phyloP scores from a whole-genome alignment of 1,140 invertebrate species.

The Anastrepha obliqua region DNA sequence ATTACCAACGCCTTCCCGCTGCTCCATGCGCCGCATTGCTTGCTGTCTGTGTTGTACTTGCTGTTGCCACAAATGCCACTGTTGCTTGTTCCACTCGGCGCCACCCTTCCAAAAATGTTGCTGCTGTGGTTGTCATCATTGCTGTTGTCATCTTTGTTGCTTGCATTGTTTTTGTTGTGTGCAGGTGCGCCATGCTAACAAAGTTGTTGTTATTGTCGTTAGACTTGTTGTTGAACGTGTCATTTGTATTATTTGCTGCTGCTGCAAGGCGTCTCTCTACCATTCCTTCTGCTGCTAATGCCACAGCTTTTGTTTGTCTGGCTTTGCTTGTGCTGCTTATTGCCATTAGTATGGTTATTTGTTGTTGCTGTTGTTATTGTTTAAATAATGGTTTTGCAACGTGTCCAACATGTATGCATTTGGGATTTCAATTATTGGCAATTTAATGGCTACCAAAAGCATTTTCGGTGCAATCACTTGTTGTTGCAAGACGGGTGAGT shows the following conservation, averaged over 20 bases:
- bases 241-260: constrained; percentile 34
- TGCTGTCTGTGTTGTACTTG: neutral
- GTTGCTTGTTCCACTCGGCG: neutral
- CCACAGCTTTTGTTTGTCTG: neutral
- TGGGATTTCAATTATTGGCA: constrained; percentile 60
- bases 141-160: constrained; percentile 35
- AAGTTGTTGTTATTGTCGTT: constrained; percentile 49
- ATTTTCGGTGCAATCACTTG: neutral
- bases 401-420: constrained; percentile 57
- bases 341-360: constrained; percentile 50
- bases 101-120: neutral
- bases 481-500: neutral
- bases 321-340: neutral
- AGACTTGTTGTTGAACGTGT: constrained; percentile 47
- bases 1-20: neutral
- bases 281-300: constrained; percentile 3
- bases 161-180: constrained; percentile 20
- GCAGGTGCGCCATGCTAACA: constrained; percentile 42
- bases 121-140: constrained; percentile 36
- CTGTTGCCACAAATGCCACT: neutral
- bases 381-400: constrained; percentile 60
- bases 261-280: neutral
- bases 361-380: constrained; percentile 49
- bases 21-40: neutral
- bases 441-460: constrained; percentile 53